A percentile compares a stretch with the other conserved stretches of the same genome.
phyloP scores from a whole-genome alignment of 1,140 invertebrate species.

The Anoplophora glabripennis region DNA sequence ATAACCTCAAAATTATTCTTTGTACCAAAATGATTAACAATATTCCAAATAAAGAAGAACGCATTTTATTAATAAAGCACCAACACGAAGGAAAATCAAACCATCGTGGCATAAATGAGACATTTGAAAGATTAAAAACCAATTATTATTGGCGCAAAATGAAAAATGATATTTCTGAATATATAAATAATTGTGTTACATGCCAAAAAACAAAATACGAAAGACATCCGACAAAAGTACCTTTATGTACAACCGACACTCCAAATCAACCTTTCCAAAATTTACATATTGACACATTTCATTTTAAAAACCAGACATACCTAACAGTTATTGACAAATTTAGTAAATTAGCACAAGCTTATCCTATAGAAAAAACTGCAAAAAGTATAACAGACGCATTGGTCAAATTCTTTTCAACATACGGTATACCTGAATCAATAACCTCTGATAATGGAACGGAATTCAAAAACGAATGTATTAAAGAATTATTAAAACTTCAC shows the following conservation, averaged over 20 bases:
- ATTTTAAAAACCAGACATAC: no score
- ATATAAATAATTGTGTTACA: slow-evolving; percentile 9
- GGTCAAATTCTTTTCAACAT: slow-evolving; percentile 25
- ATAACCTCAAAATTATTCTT: no score
- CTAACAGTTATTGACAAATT: slow-evolving; percentile 11
- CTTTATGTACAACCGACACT: no score
- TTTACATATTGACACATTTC: no score
- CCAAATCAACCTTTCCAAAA: no score
- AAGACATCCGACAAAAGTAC: no score
- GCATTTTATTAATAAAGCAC: slow-evolving; percentile 17
- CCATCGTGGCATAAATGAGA: slow-evolving; percentile 22
- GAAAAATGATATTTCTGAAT: slow-evolving; percentile 19
- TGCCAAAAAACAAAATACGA: no score
- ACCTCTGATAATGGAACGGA: slow-evolving; percentile 29
- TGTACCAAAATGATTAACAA: slow-evolving; percentile 16
- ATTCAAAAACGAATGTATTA: slow-evolving; percentile 29
- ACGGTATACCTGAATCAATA: slow-evolving; percentile 25
- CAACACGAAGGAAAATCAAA: slow-evolving; percentile 24
- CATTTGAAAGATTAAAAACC: slow-evolving; percentile 17
- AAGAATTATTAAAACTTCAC: background rate
- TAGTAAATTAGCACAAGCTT: slow-evolving; percentile 20
- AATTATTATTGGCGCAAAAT: slow-evolving; percentile 19
- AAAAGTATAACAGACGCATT: slow-evolving; percentile 19
- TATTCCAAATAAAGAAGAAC: slow-evolving; percentile 17
- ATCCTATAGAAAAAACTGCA: slow-evolving; percentile 16